A percentile compares a stretch with the other conserved stretches of the same genome.
Evolutionary conservation across 2,888 invertebrate genomes (phyloP).

Genomic region (Penaeus monodon): DNA sequence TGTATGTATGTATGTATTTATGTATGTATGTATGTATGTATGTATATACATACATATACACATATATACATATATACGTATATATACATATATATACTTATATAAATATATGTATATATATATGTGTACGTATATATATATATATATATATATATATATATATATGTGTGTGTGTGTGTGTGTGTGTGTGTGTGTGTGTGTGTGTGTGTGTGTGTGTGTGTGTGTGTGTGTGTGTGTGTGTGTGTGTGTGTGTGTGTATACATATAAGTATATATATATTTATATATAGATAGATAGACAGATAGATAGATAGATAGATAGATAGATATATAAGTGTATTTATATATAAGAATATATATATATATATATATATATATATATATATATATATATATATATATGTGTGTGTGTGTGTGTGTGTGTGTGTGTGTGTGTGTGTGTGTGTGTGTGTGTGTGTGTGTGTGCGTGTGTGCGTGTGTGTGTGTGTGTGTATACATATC

Average conservation of each 20-base stretch:
- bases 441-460: not conserved
- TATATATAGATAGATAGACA: conserved; percentile 10
- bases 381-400: conserved; percentile 36
- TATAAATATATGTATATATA: too few relatives aligned
- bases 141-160: too few relatives aligned
- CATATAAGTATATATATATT: not conserved
- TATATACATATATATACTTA: not conserved
- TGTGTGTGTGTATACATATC: not conserved
- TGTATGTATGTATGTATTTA: too few relatives aligned
- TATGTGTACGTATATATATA: too few relatives aligned
- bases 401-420: conserved; percentile 24
- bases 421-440: conserved; percentile 19
- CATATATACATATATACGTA: too few relatives aligned
- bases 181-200: too few relatives aligned
- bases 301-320: conserved; percentile 13
- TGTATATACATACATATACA: too few relatives aligned
- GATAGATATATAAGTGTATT: conserved; percentile 7
- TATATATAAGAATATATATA: conserved; percentile 19
- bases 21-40: too few relatives aligned
- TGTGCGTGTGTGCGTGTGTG: conserved; percentile 2
- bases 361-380: conserved; percentile 28
- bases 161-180: not conserved
- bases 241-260: not conserved
- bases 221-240: too few relatives aligned
- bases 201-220: too few relatives aligned